Base-by-base conservation (phyloP, 2,797 vertebrate species). In the Orestias chungarensis region DNA sequence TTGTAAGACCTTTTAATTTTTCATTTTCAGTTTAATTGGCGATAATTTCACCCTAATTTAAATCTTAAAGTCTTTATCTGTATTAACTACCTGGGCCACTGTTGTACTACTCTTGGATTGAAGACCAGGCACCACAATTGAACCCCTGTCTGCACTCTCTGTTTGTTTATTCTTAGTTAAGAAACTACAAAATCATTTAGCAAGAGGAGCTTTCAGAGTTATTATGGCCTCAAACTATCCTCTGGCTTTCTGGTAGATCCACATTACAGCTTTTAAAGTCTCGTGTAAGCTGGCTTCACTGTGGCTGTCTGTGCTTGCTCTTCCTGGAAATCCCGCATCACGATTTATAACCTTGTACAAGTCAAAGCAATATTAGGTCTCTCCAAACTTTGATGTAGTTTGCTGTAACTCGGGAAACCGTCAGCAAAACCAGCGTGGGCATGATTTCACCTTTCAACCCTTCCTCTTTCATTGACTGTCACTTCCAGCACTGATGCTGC, bases 321-420 rank as follows among this genome's bases (percentile, higher is more conserved):
- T 87, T 91, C 80, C 88, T 86, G 88, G 86, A 91, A 89, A 79
- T 86, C 78, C 71, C 75, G 80, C 78, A 71, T 64, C 44, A 23
- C 47, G 42, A 67, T 66, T 70, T 75, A 78, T 69, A 64, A 54
- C 17, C 68, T 66, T 55, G 79, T 75, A 66, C 75, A 79, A 64
- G 82, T 84, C 66, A 81, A 61, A 81, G 23, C 27, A 75, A 72
- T 75, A 82, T 83, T 80, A 68, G 55, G 12, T 61, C 27, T 42
- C 12, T 72, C 47, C 47, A 42, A 74, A 70, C 40, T 62, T 76
- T 29, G 82, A 82, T 66, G 61, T 38, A 40, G 65, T 64, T 81
- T 62, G 38, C 69, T 71, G 70, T 64, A 55, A 65, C 12, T n/a
- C n/a, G n/a, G n/a, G n/a, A n/a, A n/a, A n/a, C n/a, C n/a, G n/a